Evolutionary conservation across 2,888 invertebrate genomes (phyloP).

Genomic region (Eupeodes luniger): DNA sequence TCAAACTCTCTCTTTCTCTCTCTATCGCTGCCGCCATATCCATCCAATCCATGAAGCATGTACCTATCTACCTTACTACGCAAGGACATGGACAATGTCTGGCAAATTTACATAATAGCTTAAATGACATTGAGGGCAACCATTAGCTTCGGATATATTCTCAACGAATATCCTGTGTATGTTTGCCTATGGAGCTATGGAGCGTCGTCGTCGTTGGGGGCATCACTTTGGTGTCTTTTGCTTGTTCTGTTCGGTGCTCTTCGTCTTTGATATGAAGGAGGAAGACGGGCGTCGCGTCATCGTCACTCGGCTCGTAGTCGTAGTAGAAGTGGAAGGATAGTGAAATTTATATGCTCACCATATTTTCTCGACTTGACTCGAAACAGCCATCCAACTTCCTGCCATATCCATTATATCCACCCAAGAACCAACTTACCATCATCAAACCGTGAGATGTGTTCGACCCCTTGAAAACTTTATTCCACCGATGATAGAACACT

Average conservation of each 20-base stretch:
- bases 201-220: no score
- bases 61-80: not conserved
- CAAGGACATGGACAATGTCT: constrained; percentile 65
- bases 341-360: constrained; percentile 72
- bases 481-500: constrained; percentile 24
- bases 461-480: constrained; percentile 56
- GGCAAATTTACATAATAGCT: constrained; percentile 74
- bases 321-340: constrained; percentile 37
- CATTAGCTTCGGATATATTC: constrained; percentile 64
- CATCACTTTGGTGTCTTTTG: constrained; percentile 29
- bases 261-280: not conserved
- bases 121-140: constrained; percentile 67
- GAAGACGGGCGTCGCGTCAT: not conserved
- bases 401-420: not conserved
- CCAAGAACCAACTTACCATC: not conserved
- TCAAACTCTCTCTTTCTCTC: not conserved
- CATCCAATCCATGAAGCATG: not conserved
- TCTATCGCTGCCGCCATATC: constrained; percentile 1
- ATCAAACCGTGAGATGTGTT: constrained; percentile 37
- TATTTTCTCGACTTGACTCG: constrained; percentile 53
- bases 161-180: constrained; percentile 44
- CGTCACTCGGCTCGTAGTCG: not conserved
- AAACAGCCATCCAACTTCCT: constrained; percentile 18
- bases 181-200: not conserved
- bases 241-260: not conserved